Evolutionary conservation across 2,113 vertebrate genomes (phyloP), one percentile per base, ranked within the genome.

Genomic region (Oncorhynchus nerka): DNA sequence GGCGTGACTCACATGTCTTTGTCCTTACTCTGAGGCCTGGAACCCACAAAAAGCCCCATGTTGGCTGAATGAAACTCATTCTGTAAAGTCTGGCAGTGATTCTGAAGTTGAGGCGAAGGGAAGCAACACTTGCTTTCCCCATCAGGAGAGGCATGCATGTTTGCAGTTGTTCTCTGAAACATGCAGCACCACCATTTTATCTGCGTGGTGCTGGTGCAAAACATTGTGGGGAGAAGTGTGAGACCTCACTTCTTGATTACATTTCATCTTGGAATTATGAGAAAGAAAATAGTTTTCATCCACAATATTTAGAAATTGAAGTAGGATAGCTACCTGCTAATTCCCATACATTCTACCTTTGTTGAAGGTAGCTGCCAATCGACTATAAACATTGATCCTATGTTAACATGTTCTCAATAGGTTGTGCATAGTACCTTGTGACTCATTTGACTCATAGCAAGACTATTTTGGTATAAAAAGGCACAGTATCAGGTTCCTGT

Each of bases 191-290:
- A 13, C 34, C 13, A 69, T 73, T 84, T 83, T 77, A 83, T 83
- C 81, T 83, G 69, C 70, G n/a, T 26, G 11, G 61, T 61, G 68
- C 82, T 80, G 81, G 77, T 74, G 80, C 2, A 70, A 71, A 70
- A 80, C 57, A 15, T 28, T 26, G 26, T 28, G 6, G 28, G 65
- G 28, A 67, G 28, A 67, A 32, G 26, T 5, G 24, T 67, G 19
- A 57, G 55, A 57, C 55, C 20, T 57, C 55, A 19, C 16, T 57
- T 20, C 55, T 57, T 20, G 4, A 4, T 20, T 57, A 20, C 7
- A 5, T 4, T 19, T 15, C 4, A 15, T 57, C 4, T 57, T 20
- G 20, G 55, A 57, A 57, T 8, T 57, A 57, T 57, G 55, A 57
- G 16, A 6, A 57, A 57, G 16, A 20, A 57, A 19, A 57, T 57